Percentiles rank a stretch among this genome's conserved stretches.
phyloP scores from a whole-genome alignment of 2,888 invertebrate species.

The Clunio marinus region DNA sequence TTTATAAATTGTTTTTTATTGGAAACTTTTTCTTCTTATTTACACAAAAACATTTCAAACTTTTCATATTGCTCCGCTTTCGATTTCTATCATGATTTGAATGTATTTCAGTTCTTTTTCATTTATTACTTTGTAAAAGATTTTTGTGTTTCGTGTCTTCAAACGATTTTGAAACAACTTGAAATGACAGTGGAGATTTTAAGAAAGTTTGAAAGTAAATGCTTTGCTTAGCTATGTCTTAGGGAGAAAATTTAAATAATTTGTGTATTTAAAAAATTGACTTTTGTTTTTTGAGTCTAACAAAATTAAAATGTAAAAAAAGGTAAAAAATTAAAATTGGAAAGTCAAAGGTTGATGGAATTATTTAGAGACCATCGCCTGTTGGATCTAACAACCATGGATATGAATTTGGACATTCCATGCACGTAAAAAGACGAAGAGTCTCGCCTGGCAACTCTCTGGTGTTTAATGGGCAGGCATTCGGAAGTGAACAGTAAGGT shows the following conservation, averaged over 20 bases:
- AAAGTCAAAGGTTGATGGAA: background rate
- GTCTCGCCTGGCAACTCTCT: conserved; percentile 89
- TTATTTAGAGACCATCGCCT: conserved; percentile 64
- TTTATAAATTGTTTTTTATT: conserved; percentile 13
- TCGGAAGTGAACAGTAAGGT: conserved; percentile 86
- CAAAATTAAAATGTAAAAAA: background rate
- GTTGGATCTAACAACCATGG: conserved; percentile 94
- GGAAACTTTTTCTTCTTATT: conserved; percentile 14
- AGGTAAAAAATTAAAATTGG: background rate
- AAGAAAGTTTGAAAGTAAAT: background rate
- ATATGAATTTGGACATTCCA: conserved; percentile 94
- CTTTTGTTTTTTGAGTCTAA: conserved; percentile 5
- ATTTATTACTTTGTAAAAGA: conserved; percentile 8
- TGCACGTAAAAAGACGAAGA: conserved; percentile 86
- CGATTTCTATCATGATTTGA: background rate
- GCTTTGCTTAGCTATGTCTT: conserved; percentile 3
- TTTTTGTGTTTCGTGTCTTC: background rate
- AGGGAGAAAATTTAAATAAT: conserved; percentile 8
- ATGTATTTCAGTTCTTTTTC: conserved; percentile 11
- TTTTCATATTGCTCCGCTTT: too few relatives aligned
- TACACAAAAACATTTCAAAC: conserved; percentile 17
- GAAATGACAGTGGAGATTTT: background rate
- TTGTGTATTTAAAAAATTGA: conserved; percentile 5
- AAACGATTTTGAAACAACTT: background rate
- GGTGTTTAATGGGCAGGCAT: conserved; percentile 83